Conservation (phyloP, 2,888 invertebrate genomes). For the Erebia palarica region DNA sequence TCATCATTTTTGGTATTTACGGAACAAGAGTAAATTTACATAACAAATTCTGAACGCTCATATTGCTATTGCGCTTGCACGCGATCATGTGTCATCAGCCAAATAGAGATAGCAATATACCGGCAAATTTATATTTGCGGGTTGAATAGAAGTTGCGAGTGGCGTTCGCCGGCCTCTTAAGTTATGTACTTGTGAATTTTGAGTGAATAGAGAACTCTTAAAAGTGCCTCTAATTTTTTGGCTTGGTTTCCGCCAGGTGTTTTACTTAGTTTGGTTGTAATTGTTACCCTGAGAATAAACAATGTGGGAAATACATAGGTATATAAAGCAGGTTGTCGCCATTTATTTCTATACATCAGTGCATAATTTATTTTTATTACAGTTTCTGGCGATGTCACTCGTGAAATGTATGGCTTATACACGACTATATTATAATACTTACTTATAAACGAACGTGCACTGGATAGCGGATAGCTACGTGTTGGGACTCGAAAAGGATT, state of each 20-base stretch:
- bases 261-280: no score
- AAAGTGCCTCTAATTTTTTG: not conserved
- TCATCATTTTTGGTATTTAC: no score
- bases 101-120: no score
- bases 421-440: not conserved
- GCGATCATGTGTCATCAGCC: no score
- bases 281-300: no score
- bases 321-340: conserved; percentile 51
- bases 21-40: no score
- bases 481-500: conserved; percentile 49
- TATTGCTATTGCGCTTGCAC: no score
- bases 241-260: not conserved
- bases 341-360: conserved; percentile 62
- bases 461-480: conserved; percentile 56
- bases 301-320: conserved; percentile 17
- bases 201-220: not conserved
- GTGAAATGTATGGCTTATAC: conserved; percentile 56
- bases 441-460: conserved; percentile 57
- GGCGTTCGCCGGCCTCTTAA: no score
- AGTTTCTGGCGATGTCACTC: conserved; percentile 58
- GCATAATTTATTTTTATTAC: conserved; percentile 60
- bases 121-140: no score
- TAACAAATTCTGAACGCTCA: no score
- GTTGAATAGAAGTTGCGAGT: no score
- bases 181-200: not conserved